phyloP scores from a whole-genome alignment of 2,113 vertebrate species.

The Mormyrus lacerda region DNA sequence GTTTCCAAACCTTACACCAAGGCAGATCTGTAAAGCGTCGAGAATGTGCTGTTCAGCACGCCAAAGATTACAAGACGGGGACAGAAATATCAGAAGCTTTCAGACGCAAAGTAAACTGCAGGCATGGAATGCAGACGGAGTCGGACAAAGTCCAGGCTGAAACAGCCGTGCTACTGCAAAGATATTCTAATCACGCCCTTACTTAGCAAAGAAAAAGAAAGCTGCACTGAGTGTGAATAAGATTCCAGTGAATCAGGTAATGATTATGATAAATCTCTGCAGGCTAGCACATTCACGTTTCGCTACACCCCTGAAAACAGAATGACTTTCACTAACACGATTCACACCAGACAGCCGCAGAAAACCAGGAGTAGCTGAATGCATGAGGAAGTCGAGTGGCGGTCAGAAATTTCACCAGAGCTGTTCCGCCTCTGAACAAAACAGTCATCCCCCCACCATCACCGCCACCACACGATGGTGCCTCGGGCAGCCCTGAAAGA shows the following conservation, averaged over 20 bases:
- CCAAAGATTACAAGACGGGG: background rate
- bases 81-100: background rate
- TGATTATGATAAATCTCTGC: background rate
- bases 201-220: background rate
- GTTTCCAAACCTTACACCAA: background rate
- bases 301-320: background rate
- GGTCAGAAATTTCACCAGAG: background rate
- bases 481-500: background rate
- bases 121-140: background rate
- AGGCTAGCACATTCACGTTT: background rate
- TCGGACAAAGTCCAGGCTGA: background rate
- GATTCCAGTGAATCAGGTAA: background rate
- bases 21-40: background rate
- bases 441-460: background rate
- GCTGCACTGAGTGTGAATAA: background rate
- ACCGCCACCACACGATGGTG: background rate
- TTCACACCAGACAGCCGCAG: background rate
- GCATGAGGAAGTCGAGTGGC: background rate
- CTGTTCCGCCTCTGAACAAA: background rate
- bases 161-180: background rate
- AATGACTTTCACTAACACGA: background rate
- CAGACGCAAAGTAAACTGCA: background rate
- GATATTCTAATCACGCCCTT: background rate
- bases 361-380: background rate
- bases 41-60: background rate